A percentile compares a stretch with the other conserved stretches of the same genome.
phyloP scores from a whole-genome alignment of 2,113 vertebrate genomes.

The Spheniscus mendiculus region DNA sequence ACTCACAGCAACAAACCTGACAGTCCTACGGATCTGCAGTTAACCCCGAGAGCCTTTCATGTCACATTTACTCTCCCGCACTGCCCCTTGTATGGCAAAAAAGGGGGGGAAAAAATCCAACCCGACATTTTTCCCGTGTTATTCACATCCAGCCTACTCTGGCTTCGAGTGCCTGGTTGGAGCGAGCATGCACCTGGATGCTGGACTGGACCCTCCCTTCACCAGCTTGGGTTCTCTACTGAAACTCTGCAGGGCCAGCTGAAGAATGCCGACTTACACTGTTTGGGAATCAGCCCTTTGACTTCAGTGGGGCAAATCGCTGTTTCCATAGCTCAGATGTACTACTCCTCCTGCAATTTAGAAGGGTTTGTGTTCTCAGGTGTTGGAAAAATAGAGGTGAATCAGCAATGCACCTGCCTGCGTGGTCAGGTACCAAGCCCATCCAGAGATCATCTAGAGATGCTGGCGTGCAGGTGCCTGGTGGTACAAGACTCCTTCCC shows the following conservation, averaged over 20 bases:
- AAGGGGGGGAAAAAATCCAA: fast-evolving
- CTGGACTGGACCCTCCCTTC: background rate
- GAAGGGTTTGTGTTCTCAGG: background rate
- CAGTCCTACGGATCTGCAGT: background rate
- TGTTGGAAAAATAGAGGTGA: background rate
- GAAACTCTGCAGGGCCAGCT: background rate
- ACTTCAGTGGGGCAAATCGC: background rate
- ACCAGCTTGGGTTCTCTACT: background rate
- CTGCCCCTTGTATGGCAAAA: background rate
- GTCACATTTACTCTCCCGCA: background rate
- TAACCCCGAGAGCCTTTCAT: background rate
- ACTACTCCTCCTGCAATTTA: background rate
- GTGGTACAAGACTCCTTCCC: background rate
- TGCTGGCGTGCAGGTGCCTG: background rate
- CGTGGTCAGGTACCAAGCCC: background rate
- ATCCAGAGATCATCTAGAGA: background rate
- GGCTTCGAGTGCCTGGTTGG: background rate
- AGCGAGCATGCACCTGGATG: background rate
- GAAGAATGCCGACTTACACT: background rate
- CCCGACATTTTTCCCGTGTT: background rate
- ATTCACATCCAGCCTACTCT: background rate
- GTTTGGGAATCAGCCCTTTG: background rate
- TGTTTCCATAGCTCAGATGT: background rate
- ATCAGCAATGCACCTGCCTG: background rate
- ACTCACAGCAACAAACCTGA: background rate